Base-by-base conservation (phyloP, 2,888 invertebrate genomes). In the Rhabditoides inermis region DNA sequence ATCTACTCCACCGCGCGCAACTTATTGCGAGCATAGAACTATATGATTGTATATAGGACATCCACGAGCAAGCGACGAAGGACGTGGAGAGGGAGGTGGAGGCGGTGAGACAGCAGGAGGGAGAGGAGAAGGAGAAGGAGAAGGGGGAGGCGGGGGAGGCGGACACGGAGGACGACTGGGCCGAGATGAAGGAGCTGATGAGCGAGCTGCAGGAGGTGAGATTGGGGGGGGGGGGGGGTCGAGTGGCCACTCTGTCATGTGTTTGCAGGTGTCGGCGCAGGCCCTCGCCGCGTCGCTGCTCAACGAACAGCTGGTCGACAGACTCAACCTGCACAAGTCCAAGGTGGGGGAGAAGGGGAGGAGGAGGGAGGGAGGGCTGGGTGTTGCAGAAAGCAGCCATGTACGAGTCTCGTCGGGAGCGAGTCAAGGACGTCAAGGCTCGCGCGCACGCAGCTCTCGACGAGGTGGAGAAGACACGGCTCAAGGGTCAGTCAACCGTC, bases 221-320 rank as follows among this genome's bases (percentile, higher is more conserved):
- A 27, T 55, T 60, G 22, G 61, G 61, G 10, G 51, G 56, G 3
- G 56, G 58, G 36, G 52, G 49, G 4, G 62, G 65, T 2, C 55
- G 56, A 3, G 58, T 57, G n/a, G 67, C 67, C 3, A 52, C 58
- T 6, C 55, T 60, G 30, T n/a, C n/a, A n/a, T n/a, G n/a, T n/a
- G n/a, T n/a, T 27, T 27, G 3, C 55, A 61, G 22, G 61, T 62
- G 10, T 53, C 58, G 3, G 56, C 59, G 36, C 53, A 51, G 4
- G 62, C 67, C 2, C 55, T 58, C 6, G 58, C 58, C n/a, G 67
- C 67, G 4, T 53, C 58, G 4, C 55, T 60, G 30, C 41, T 67
- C 45, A 65, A 67, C 40, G 65, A 67, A 30, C 61, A 65, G 45
- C 40, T 67, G 6, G 59, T 60, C 2, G 61, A 63, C 40, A 55